Evolutionary conservation across 2,113 vertebrate species (phyloP).

Genomic region (Ibidorhyncha struthersii): DNA sequence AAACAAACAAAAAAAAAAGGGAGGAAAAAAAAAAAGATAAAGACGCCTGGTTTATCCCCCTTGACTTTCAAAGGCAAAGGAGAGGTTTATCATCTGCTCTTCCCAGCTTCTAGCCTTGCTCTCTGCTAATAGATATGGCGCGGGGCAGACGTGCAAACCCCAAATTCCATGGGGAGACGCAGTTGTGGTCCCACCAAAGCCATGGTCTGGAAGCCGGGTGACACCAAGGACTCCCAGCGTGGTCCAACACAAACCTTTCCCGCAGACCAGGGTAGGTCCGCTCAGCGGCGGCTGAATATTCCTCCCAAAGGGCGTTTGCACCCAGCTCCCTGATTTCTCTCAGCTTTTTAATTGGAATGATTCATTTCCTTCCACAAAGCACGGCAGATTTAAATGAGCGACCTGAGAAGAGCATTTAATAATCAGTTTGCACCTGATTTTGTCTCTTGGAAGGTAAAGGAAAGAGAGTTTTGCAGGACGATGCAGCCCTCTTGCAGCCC

Average conservation of each 20-base stretch:
- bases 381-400: not conserved
- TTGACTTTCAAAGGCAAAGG: not conserved
- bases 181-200: fast-evolving
- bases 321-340: not conserved
- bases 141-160: not conserved
- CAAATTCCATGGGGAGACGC: fast-evolving
- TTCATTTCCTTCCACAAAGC: slow-evolving; percentile 15
- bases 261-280: fast-evolving
- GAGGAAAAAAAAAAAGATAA: not conserved
- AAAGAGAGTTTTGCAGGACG: not conserved
- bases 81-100: not conserved
- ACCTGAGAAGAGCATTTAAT: not conserved
- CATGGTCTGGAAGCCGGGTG: not conserved
- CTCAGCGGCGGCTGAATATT: not conserved
- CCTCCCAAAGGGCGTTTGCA: not conserved
- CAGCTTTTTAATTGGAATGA: slow-evolving; percentile 19
- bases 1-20: fast-evolving
- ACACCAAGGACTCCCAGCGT: fast-evolving
- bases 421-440: not conserved
- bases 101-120: not conserved
- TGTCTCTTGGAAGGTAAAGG: not conserved
- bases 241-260: not conserved
- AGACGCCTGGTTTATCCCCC: not conserved
- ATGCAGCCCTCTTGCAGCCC: not conserved
- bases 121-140: fast-evolving